These are phyloP conservation scores for Ophonus ardosiacus DNA, from an alignment of 2,888 invertebrate genomes.

Conservation along the genomic window DNA sequence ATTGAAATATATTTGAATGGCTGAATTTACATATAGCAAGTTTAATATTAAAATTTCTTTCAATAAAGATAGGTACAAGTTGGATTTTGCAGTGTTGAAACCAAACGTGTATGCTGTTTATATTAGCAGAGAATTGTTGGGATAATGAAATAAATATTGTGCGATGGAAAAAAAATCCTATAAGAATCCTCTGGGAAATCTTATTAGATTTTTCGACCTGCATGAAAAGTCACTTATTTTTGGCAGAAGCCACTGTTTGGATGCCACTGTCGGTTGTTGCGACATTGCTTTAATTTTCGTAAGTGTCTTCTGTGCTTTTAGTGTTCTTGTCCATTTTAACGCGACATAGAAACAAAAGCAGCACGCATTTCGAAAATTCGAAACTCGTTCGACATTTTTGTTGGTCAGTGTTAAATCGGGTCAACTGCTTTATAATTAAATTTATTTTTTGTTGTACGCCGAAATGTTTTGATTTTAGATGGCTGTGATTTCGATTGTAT, in stretches of 20 bases:
- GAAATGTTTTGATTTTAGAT: conserved; percentile 22
- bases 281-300: conserved; percentile 53
- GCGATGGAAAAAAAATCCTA: conserved; percentile 1
- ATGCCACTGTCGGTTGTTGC: conserved; percentile 31
- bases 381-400: conserved; percentile 47
- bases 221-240: conserved; percentile 30
- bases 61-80: not conserved
- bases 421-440: conserved; percentile 51
- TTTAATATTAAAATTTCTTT: not conserved
- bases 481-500: conserved; percentile 42
- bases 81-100: conserved; percentile 1
- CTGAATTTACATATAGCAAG: not conserved
- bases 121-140: not conserved
- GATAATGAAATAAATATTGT: not conserved
- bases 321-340: conserved; percentile 29
- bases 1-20: conserved; percentile 8
- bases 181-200: not conserved
- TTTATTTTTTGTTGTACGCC: conserved; percentile 40
- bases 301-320: conserved; percentile 52
- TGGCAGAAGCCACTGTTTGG: conserved; percentile 26
- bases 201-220: conserved; percentile 33
- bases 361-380: conserved; percentile 40
- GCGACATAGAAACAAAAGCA: conserved; percentile 41
- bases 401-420: conserved; percentile 44
- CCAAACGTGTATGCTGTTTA: not conserved